phyloP scores from a whole-genome alignment of 2,888 invertebrate species.

The Lasius platythorax region DNA sequence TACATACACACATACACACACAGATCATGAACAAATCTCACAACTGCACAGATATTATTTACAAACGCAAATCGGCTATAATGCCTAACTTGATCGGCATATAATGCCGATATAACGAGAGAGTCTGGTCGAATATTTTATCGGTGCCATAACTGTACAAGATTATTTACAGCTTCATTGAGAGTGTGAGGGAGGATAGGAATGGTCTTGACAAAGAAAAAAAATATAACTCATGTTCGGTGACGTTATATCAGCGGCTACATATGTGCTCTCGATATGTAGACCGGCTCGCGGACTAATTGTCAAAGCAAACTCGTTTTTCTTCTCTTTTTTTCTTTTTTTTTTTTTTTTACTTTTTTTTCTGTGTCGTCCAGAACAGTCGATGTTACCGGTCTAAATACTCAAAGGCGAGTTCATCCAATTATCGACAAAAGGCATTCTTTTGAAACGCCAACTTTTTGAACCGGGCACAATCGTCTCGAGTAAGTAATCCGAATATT shows the following conservation, averaged over 20 bases:
- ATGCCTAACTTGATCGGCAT: background rate
- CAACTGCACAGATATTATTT: conserved; percentile 13
- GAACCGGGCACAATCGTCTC: conserved; percentile 13
- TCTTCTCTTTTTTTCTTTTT: background rate
- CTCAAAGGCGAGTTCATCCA: conserved; percentile 32
- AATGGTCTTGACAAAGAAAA: background rate
- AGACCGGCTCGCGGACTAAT: background rate
- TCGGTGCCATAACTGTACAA: conserved; percentile 19
- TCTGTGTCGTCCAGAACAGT: background rate
- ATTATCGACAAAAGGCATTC: conserved; percentile 37
- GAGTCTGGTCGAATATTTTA: background rate
- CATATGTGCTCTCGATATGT: background rate
- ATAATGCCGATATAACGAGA: background rate
- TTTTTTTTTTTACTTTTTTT: background rate
- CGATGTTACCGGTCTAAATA: conserved; percentile 30
- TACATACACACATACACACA: background rate
- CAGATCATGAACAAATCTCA: conserved; percentile 11
- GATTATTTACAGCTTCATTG: conserved; percentile 8
- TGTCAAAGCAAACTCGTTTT: conserved; percentile 25
- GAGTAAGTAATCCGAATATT: conserved; percentile 2
- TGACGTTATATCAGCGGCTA: background rate
- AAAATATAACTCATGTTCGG: conserved; percentile 12
- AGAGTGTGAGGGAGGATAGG: background rate
- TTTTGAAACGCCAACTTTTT: conserved; percentile 29
- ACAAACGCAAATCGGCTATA: background rate